phyloP scores from a whole-genome alignment of 2,797 vertebrate species.

The Acanthopagrus latus region DNA sequence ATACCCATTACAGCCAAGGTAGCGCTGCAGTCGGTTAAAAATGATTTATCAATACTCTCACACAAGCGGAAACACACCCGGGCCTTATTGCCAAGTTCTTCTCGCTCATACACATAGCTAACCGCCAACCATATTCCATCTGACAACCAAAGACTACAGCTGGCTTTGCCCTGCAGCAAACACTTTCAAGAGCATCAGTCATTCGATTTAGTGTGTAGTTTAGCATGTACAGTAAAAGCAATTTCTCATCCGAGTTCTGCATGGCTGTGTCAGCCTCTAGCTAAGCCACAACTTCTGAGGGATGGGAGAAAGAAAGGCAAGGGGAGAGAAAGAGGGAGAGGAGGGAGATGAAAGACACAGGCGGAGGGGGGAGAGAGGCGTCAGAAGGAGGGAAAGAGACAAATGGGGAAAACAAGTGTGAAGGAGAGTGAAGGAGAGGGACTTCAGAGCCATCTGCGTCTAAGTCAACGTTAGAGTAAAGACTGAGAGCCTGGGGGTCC shows the following conservation, averaged over 20 bases:
- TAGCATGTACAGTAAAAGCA: slow-evolving; percentile 79
- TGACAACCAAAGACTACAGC: slow-evolving; percentile 75
- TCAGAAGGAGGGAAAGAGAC: slow-evolving; percentile 49
- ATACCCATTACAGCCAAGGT: slow-evolving; percentile 79
- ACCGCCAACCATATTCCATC: slow-evolving; percentile 58
- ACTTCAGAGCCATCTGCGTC: slow-evolving; percentile 76
- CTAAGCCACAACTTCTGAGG: slow-evolving; percentile 77
- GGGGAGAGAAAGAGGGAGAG: slow-evolving; percentile 27
- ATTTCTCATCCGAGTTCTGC: slow-evolving; percentile 74
- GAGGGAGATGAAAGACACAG: slow-evolving; percentile 54
- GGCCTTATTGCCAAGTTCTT: slow-evolving; percentile 61
- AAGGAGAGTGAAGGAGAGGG: slow-evolving; percentile 77
- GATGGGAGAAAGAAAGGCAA: slow-evolving; percentile 60
- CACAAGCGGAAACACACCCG: slow-evolving; percentile 63
- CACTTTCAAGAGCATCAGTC: slow-evolving; percentile 74
- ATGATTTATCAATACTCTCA: slow-evolving; percentile 81
- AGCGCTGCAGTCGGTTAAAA: slow-evolving; percentile 79
- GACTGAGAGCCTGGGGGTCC: slow-evolving; percentile 56
- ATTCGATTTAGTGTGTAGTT: slow-evolving; percentile 74
- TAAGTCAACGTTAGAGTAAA: slow-evolving; percentile 60
- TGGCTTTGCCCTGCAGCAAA: slow-evolving; percentile 70
- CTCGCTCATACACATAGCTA: slow-evolving; percentile 53
- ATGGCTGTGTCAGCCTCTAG: slow-evolving; percentile 75
- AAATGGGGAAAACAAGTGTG: slow-evolving; percentile 77
- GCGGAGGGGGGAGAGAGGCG: slow-evolving; percentile 15